phyloP scores from a whole-genome alignment of 2,797 vertebrate species.

The Macrochelys suwanniensis region DNA sequence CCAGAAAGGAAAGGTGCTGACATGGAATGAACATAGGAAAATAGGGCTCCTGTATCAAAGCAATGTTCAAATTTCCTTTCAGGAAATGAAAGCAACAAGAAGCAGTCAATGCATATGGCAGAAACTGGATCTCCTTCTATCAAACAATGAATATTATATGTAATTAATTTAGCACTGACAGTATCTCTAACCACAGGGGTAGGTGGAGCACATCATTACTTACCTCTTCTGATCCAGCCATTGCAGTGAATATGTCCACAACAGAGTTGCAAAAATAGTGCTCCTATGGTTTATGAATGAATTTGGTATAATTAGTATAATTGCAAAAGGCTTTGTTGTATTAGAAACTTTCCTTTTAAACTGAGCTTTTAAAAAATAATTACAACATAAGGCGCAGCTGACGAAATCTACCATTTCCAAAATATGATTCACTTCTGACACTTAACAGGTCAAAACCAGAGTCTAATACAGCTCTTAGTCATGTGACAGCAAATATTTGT shows the following conservation, averaged over 20 bases:
- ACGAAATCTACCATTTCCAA: neutral
- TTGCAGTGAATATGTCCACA: neutral
- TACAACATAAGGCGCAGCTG: neutral
- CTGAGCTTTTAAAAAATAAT: neutral
- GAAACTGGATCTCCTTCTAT: neutral
- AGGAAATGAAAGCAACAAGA: neutral
- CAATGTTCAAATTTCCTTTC: neutral
- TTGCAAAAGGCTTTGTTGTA: neutral
- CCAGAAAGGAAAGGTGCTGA: neutral
- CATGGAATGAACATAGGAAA: neutral
- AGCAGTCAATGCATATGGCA: neutral
- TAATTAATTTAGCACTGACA: neutral
- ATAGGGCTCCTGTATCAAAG: neutral
- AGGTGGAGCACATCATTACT: neutral
- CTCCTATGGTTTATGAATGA: neutral
- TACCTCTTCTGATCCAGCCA: neutral
- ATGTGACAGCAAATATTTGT: neutral
- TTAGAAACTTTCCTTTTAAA: neutral
- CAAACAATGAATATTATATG: accelerated
- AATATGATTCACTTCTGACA: neutral
- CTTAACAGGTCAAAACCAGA: neutral
- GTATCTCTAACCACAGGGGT: neutral
- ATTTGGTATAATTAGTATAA: neutral
- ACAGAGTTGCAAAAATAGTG: neutral
- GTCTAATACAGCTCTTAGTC: neutral